Base-by-base conservation (phyloP, 1,140 invertebrate species). In the Globodera rostochiensis region DNA sequence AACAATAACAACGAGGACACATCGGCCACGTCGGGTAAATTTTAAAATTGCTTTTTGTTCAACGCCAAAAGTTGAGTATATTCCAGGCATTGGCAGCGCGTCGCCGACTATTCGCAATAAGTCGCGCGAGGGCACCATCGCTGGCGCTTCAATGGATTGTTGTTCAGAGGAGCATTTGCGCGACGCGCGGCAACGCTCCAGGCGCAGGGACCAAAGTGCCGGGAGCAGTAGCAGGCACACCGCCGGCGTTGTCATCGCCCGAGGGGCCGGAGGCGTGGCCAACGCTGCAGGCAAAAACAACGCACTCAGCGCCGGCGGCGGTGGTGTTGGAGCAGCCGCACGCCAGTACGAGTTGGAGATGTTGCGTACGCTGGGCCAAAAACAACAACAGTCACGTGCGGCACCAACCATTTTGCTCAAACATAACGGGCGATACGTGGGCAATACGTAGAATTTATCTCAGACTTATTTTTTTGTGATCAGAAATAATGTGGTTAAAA, bases 71-170 rank as follows among this genome's bases (percentile, higher is more conserved):
- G 11, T 71, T 71, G 36, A 36, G 25, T 11, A 6, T 45, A 19
- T 6, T 71, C n/a, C 25, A 78, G 77, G 77, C 50, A 78, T 78
- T 78, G 77, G 77, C 46, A 78, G 77, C 69, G 77, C 77, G 13
- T 78, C 77, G 4, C 77, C 77, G 21, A 78, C 77, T 25, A 78
- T 78, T 69, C 53, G 77, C 25, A 66, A 78, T 47, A 78, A 78
- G 50, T 78, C 77, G n/a, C 77, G 64, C 25, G 77, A 78, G 11
- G 70, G 60, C 49, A 47, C 53, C 46, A n/a, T n/a, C 25, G 70
- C 46, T 57, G 66, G 19, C 66, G n/a, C 3, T n/a, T 64, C 53
- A 67, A 67, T 49, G n/a, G 64, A 66, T 11, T 47, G 60, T 4
- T n/a, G n/a, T 11, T 45, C 47, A 2, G 36, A 78, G 11, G 21